A percentile compares a stretch with the other conserved stretches of the same genome.
Evolutionary conservation across 2,797 vertebrate species (phyloP).

Genomic region (Notamacropus eugenii): DNA sequence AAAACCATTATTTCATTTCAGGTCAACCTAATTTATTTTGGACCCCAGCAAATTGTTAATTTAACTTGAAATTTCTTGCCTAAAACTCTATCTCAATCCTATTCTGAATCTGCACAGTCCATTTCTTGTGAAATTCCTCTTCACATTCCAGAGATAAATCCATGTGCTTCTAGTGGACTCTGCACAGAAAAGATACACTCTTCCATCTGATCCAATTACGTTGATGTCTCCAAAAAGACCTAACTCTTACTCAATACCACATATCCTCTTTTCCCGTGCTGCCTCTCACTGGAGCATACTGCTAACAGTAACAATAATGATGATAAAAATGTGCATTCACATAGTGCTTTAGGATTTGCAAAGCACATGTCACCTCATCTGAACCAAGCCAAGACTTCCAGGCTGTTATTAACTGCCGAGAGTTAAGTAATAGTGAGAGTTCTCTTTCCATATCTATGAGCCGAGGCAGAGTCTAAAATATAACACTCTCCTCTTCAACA

Average conservation of each 20-base stretch:
- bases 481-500: constrained; percentile 36
- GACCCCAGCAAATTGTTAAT: constrained; percentile 26
- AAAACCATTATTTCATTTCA: constrained; percentile 30
- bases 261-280: constrained; percentile 22
- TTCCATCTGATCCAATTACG: neutral
- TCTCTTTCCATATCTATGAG: constrained; percentile 3
- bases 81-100: constrained; percentile 43
- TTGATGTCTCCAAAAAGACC: neutral
- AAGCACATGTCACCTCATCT: neutral
- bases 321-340: neutral
- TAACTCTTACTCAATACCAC: constrained; percentile 33
- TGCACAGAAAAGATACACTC: constrained; percentile 41
- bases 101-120: constrained; percentile 55
- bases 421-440: constrained; percentile 34
- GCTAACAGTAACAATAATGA: neutral
- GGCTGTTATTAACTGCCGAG: constrained; percentile 23
- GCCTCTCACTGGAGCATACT: neutral
- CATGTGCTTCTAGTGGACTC: constrained; percentile 44
- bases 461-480: constrained; percentile 45
- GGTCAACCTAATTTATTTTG: constrained; percentile 50
- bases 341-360: neutral
- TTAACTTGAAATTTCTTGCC: constrained; percentile 50
- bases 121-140: constrained; percentile 52
- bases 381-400: neutral
- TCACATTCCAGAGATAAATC: constrained; percentile 52